Base-by-base conservation (phyloP, 2,113 vertebrate genomes). In the Willisornis vidua region DNA sequence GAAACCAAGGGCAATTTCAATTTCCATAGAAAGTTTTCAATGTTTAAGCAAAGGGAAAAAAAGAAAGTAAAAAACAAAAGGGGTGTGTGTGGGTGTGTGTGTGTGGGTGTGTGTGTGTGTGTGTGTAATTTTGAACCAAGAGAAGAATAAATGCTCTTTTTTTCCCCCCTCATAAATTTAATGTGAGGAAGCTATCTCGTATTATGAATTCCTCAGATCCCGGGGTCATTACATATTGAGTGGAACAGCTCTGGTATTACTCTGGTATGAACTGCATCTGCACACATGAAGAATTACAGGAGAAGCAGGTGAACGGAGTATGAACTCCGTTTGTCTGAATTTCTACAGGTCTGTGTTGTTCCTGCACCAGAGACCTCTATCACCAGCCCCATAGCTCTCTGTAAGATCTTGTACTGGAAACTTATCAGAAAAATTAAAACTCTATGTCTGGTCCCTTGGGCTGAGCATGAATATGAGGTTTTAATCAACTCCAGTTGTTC, bases 271-370 rank as follows among this genome's bases (percentile, higher is more conserved):
- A 39, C 7, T 11, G 33, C 8, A 4, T 25, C 57, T 49, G 45
- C 19, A 58, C 15, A 33, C 7, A 1, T 7, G 49, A 57, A 13
- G 28, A 5, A 6, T 41, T 37, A 3, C 1, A 46, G 67, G 26
- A 48, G 14, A 87, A 14, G 2, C 19, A 39, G 39, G 1, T n/a
- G 58, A 52, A 57, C 23, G 25, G 24, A 46, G 26, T 1, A 7
- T 6, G 6, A 39, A 4, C 23, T 29, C 20, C 3, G 10, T 51
- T 62, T 62, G 5, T 48, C 41, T 59, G 25, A 43, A 28, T 24
- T 55, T 7, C 6, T 3, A 0, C 1, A 29, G 19, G 2, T 24
- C 55, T 24, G 1, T 8, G 7, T 3, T 9, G 6, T 20, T 62
- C 26, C 37, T 35, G 19, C 29, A 29, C 48, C n/a, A 43, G 1